Evolutionary conservation across 1,140 invertebrate species (phyloP).

Genomic region (Leptonema lineaticorne): DNA sequence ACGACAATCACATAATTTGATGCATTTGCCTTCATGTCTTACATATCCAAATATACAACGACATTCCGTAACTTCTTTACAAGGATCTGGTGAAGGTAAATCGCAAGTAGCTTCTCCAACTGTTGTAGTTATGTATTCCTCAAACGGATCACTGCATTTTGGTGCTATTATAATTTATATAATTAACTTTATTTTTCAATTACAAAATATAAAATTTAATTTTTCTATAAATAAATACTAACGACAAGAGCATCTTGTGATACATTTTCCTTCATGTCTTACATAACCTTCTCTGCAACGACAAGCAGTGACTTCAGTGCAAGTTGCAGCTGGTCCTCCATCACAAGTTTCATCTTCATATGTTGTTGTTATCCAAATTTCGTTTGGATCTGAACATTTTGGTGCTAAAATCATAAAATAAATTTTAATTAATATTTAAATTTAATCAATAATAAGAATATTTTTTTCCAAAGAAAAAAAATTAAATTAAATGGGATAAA

Average conservation of each 20-base stretch:
- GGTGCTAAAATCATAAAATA: conserved; percentile 1
- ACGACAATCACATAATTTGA: conserved; percentile 1
- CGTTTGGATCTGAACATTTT: conserved; percentile 1
- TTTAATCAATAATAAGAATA: not conserved
- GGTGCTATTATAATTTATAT: not conserved
- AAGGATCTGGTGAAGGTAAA: not conserved
- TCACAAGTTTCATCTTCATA: not conserved
- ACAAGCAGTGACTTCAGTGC: not conserved
- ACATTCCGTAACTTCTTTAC: not conserved
- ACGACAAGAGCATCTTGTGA: conserved; percentile 4
- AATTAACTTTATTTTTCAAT: not conserved
- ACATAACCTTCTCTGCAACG: conserved; percentile 8
- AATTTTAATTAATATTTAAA: not conserved
- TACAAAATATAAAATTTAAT: not conserved
- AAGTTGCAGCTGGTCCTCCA: not conserved
- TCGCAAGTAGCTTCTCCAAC: conserved; percentile 9
- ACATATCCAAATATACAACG: conserved; percentile 10
- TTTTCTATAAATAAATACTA: not conserved
- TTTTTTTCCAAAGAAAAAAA: too few relatives aligned
- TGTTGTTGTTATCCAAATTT: not conserved
- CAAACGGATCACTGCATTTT: not conserved
- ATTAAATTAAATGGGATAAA: too few relatives aligned
- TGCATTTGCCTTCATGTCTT: conserved; percentile 7
- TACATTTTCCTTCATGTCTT: not conserved
- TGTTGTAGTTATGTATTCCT: conserved; percentile 9